Evolutionary conservation across 2,797 vertebrate genomes (phyloP).

Genomic region (Pipistrellus pipistrellus): DNA sequence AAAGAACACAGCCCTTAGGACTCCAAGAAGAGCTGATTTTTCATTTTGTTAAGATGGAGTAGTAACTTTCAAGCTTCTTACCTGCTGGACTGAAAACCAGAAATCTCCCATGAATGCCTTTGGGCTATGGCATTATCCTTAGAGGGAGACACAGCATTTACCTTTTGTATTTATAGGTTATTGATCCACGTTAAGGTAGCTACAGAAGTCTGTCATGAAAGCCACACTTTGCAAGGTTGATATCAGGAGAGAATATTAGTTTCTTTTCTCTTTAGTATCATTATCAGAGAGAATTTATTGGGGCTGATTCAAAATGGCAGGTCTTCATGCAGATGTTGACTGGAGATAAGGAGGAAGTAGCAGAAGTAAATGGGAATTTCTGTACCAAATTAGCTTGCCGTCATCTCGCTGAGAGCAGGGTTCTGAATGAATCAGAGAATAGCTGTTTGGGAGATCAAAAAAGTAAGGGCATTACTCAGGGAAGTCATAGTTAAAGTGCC

Average conservation of each 20-base stretch:
- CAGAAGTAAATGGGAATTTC: not conserved
- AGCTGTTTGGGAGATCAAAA: not conserved
- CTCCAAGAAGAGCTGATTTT: not conserved
- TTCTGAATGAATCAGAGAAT: not conserved
- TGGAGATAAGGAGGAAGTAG: not conserved
- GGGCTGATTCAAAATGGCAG: not conserved
- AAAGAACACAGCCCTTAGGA: not conserved
- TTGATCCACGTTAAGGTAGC: not conserved
- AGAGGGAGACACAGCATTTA: not conserved
- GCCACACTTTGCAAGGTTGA: not conserved
- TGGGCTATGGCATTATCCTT: not conserved
- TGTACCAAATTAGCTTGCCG: not conserved
- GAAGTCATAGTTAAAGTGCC: not conserved
- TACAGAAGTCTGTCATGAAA: not conserved
- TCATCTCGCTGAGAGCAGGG: not conserved
- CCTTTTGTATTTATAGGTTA: not conserved
- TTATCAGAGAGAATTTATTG: conserved; percentile 3
- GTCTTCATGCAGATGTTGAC: not conserved
- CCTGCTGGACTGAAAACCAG: not conserved
- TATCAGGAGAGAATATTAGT: not conserved
- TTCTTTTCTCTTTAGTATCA: not conserved
- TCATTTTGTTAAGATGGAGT: not conserved
- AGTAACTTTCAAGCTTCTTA: not conserved
- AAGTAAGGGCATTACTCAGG: not conserved
- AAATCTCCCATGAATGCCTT: not conserved